Base-by-base conservation (phyloP, 1,140 invertebrate species). In the Phymastichus coffea region DNA sequence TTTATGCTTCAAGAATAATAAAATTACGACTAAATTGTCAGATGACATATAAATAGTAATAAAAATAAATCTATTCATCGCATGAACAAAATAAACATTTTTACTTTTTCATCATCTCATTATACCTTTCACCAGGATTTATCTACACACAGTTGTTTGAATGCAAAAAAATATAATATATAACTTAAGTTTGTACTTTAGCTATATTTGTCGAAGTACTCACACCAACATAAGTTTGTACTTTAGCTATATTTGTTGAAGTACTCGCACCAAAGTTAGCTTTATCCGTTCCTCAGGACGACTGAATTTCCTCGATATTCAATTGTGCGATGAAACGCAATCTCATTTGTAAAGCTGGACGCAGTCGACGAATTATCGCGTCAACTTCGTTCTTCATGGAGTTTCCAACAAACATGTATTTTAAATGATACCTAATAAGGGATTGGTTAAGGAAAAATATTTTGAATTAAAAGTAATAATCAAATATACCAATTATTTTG, bases 331-430 rank as follows among this genome's bases (percentile, higher is more conserved):
- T 97, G 71, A 98, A 98, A 25, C 95, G 83, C 12, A 98, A 78
- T 40, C 94, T 83, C 80, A 93, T 86, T 74, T 97, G 91, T 19
- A 98, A 80, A 0, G 91, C 85, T 1, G 92, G 92, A 17, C 94
- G 81, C 14, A 98, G 75, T 69, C 90, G 89, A 33, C 91, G 83
- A 47, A 98, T 96, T 20, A 96, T 89, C 30, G 85, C 85, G 75
- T 97, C 95, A 1, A 95, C 87, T 73, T 97, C 95, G 58, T 85
- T 89, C 73, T 97, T 97, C 79, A 97, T 91, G 49, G 89, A 88
- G 75, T 98, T 94, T 1, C 96, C 96, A 35, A 97, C 93, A 81
- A 96, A 97, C 89, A 97, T 97, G 72, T 98, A 98, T 78, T 98
- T 98, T 40, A 93, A 91, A 70, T 93, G 90, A 80, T 61, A 60